phyloP scores from a whole-genome alignment of 2,888 invertebrate genomes.

The Helleia helle region DNA sequence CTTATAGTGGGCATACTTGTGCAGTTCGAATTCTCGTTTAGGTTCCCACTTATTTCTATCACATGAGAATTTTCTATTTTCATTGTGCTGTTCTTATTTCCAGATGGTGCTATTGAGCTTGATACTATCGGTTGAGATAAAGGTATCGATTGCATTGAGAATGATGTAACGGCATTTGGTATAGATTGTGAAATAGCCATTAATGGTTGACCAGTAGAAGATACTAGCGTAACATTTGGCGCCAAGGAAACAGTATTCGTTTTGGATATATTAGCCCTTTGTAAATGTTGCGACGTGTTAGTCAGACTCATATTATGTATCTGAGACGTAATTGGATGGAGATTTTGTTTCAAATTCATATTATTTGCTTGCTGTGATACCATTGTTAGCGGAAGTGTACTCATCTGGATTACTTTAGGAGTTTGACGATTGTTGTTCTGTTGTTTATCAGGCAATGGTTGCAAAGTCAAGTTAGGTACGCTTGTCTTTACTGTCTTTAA shows the following conservation, averaged over 20 bases:
- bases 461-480: constrained; percentile 61
- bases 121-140: constrained; percentile 66
- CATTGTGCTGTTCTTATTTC: constrained; percentile 43
- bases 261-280: constrained; percentile 47
- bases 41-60: constrained; percentile 63
- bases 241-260: constrained; percentile 52
- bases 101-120: constrained; percentile 57
- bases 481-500: constrained; percentile 54
- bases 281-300: constrained; percentile 47
- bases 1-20: constrained; percentile 57
- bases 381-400: constrained; percentile 37
- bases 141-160: constrained; percentile 60
- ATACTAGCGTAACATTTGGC: constrained; percentile 59
- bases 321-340: constrained; percentile 67
- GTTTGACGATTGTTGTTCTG: constrained; percentile 48
- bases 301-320: constrained; percentile 59
- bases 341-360: constrained; percentile 48
- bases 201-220: constrained; percentile 61
- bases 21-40: constrained; percentile 50
- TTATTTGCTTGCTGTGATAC: constrained; percentile 46
- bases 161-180: constrained; percentile 47
- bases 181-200: constrained; percentile 66
- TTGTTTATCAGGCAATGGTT: constrained; percentile 61
- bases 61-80: constrained; percentile 63
- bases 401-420: constrained; percentile 65